Evolutionary conservation across 2,888 invertebrate genomes (phyloP).

Genomic region (Drosophila borealis): DNA sequence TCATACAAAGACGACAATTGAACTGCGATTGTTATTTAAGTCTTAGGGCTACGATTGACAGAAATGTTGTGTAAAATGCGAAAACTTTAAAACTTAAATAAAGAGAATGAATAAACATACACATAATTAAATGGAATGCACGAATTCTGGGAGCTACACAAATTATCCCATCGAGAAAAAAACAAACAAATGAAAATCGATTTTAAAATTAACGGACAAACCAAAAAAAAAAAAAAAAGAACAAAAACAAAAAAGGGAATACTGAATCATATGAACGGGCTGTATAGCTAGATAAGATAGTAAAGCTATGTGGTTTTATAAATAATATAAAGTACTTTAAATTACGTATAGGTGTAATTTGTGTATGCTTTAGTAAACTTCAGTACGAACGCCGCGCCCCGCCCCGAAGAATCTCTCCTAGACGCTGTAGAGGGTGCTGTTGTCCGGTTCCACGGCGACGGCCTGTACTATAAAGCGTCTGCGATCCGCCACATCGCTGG

Average conservation of each 20-base stretch:
- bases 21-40: slow-evolving; percentile 3
- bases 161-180: not conserved
- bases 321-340: slow-evolving; percentile 37
- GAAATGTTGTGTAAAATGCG: slow-evolving; percentile 23
- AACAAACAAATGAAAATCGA: slow-evolving; percentile 13
- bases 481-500: slow-evolving; percentile 67
- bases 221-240: not conserved
- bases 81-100: slow-evolving; percentile 21
- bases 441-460: slow-evolving; percentile 81
- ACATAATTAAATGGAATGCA: slow-evolving; percentile 14
- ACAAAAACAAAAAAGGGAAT: not conserved
- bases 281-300: slow-evolving; percentile 18
- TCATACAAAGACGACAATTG: slow-evolving; percentile 21
- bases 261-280: slow-evolving; percentile 25
- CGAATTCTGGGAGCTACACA: not conserved
- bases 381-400: slow-evolving; percentile 22
- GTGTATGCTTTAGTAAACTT: slow-evolving; percentile 22
- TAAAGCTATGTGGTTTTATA: slow-evolving; percentile 51
- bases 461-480: slow-evolving; percentile 83
- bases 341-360: slow-evolving; percentile 15
- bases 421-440: slow-evolving; percentile 79
- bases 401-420: not conserved
- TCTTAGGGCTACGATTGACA: slow-evolving; percentile 27
- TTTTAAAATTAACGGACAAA: slow-evolving; percentile 4
- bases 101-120: not conserved